Conservation (phyloP, 30 jellyfish, hydroid and myxozoan genomes). For the Phacellophora camtschatica region DNA sequence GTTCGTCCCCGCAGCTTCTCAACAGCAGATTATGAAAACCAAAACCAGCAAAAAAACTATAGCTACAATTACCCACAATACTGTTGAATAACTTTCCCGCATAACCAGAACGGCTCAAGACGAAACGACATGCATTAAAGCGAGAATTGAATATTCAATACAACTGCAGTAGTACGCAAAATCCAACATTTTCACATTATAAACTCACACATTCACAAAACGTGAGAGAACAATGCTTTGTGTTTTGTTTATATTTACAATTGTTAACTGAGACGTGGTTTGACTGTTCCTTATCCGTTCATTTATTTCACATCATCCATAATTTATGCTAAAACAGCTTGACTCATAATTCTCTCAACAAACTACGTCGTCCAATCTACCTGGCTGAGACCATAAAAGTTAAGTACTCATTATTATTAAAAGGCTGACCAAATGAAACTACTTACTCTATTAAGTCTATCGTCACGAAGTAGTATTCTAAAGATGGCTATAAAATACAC, state of each 20-base stretch:
- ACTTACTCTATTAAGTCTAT: too few species aligned
- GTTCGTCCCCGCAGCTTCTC: too few species aligned
- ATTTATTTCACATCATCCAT: constrained; percentile 13
- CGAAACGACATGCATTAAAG: too few species aligned
- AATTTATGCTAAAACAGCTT: neutral
- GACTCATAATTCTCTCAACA: neutral
- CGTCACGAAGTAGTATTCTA: too few species aligned
- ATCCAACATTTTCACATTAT: neutral
- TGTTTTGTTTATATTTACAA: neutral
- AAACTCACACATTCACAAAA: neutral
- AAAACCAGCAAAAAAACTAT: too few species aligned
- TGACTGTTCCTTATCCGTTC: neutral
- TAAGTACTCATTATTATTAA: neutral
- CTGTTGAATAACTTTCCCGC: too few species aligned
- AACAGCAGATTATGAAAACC: too few species aligned
- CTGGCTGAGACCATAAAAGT: neutral
- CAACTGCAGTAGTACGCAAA: neutral
- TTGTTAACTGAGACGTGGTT: constrained; percentile 4
- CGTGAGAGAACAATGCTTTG: neutral
- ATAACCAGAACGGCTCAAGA: too few species aligned
- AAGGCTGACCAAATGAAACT: neutral
- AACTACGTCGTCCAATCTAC: neutral
- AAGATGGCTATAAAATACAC: too few species aligned
- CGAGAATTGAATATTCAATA: too few species aligned
- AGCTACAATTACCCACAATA: too few species aligned